These are phyloP conservation scores for Bubo scandiacus DNA, from an alignment of 2,113 vertebrate species.

Conservation along the genomic window DNA sequence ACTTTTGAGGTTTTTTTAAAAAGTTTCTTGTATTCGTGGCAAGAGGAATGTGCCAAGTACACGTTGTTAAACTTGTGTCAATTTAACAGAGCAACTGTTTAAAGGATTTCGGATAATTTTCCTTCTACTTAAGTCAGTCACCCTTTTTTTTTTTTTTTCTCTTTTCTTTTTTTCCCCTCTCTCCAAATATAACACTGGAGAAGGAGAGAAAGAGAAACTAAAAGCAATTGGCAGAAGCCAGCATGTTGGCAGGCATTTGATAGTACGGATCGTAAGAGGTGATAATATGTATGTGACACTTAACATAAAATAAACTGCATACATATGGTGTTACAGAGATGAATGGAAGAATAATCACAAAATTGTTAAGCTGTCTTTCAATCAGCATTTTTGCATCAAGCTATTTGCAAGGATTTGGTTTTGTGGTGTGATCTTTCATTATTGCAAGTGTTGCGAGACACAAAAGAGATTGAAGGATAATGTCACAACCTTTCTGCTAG, in stretches of 20 bases:
- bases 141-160: not conserved
- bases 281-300: not conserved
- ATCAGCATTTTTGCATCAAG: not conserved
- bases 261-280: not conserved
- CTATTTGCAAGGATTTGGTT: not conserved
- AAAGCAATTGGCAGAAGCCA: not conserved
- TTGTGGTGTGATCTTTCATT: not conserved
- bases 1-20: not conserved
- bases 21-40: conserved; percentile 19
- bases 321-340: not conserved
- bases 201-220: conserved; percentile 11
- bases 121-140: not conserved
- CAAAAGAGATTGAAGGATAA: not conserved
- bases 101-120: conserved; percentile 5
- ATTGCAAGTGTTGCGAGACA: not conserved
- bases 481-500: not conserved
- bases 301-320: not conserved
- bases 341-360: not conserved
- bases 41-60: conserved; percentile 25
- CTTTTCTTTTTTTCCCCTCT: not conserved
- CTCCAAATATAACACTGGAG: not conserved
- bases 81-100: conserved; percentile 26
- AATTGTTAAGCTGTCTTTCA: not conserved
- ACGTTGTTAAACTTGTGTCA: conserved; percentile 13
- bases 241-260: not conserved